Conservation (phyloP, 2,888 invertebrate species). For the Phalera bucephala region DNA sequence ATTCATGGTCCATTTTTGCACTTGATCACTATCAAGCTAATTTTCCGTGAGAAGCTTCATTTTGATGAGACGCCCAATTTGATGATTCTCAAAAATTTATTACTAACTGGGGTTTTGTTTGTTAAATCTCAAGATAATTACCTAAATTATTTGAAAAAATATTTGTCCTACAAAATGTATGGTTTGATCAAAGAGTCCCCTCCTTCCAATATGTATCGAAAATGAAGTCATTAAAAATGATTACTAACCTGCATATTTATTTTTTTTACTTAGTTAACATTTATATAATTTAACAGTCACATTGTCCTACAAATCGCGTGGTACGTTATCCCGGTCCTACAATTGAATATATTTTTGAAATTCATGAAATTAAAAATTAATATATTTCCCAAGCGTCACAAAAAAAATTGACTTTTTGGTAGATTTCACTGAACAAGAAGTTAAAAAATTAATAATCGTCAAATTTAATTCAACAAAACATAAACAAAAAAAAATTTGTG, state of each 20-base stretch:
- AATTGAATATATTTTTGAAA: no score
- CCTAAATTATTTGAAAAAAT: background rate
- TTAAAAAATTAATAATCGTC: no score
- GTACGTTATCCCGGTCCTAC: constrained; percentile 6
- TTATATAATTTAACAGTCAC: background rate
- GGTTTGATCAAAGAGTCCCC: constrained; percentile 2
- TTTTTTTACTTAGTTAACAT: background rate
- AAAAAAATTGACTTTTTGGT: background rate
- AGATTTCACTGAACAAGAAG: background rate
- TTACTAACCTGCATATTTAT: background rate
- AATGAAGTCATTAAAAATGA: constrained; percentile 3
- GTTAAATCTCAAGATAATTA: constrained; percentile 1
- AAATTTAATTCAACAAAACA: no score
- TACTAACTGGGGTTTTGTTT: background rate
- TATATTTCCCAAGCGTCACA: background rate
- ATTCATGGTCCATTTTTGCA: background rate
- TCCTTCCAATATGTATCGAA: constrained; percentile 2
- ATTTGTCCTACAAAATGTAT: constrained; percentile 3
- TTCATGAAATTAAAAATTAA: background rate
- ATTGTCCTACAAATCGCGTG: constrained; percentile 6
- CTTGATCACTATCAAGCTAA: background rate
- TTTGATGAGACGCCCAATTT: constrained; percentile 1
- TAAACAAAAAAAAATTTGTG: background rate
- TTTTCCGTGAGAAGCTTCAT: background rate
- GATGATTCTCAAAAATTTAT: background rate